Evolutionary conservation across 2,113 vertebrate genomes (phyloP).

Genomic region (Climacteris rufus): DNA sequence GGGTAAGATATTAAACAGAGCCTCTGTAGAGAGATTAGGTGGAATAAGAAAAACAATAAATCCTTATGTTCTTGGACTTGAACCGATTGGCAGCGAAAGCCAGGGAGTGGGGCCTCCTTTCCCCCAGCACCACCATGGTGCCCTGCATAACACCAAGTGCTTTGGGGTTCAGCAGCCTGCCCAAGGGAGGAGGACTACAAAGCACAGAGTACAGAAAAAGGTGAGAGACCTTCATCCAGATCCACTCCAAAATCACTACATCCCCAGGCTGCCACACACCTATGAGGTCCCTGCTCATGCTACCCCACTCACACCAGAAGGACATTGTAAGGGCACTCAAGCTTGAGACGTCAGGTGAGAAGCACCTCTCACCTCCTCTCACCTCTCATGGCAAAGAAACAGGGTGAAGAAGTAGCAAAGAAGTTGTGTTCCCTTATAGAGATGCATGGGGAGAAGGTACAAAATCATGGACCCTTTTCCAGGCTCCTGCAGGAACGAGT

Average conservation of each 20-base stretch:
- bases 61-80: not conserved
- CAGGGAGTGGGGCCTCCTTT: not conserved
- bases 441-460: not conserved
- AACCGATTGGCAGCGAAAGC: not conserved
- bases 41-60: not conserved
- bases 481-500: not conserved
- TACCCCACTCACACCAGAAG: not conserved
- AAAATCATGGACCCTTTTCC: not conserved
- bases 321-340: not conserved
- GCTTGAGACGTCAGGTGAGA: not conserved
- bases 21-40: not conserved
- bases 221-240: not conserved
- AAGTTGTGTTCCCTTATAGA: not conserved
- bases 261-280: not conserved
- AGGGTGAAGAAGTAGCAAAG: not conserved
- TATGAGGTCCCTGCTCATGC: not conserved
- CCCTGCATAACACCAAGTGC: not conserved
- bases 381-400: not conserved
- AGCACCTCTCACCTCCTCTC: not conserved
- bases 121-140: not conserved
- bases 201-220: not conserved
- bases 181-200: not conserved
- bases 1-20: slow-evolving; percentile 25
- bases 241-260: not conserved
- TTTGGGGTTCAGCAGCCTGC: not conserved